These are phyloP conservation scores for Apodemia duryi DNA, from an alignment of 2,888 invertebrate species.

Conservation along the genomic window DNA sequence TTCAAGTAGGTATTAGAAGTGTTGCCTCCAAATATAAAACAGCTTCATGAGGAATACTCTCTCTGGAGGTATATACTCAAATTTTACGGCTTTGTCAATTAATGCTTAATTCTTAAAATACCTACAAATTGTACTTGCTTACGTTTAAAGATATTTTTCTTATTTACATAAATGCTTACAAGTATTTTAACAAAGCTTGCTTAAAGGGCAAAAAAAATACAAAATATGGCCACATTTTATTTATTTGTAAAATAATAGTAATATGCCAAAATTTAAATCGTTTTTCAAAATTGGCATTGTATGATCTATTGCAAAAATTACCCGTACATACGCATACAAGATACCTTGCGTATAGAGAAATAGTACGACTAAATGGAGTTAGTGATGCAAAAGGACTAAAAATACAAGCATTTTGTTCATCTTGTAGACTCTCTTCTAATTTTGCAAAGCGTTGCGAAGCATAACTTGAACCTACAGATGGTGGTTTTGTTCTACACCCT, in stretches of 20 bases:
- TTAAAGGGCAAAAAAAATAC: not conserved
- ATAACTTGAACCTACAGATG: slow-evolving; percentile 27
- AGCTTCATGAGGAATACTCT: no score
- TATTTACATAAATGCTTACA: no score
- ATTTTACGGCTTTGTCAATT: no score
- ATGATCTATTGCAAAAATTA: slow-evolving; percentile 42
- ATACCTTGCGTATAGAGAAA: slow-evolving; percentile 49
- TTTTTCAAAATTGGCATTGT: not conserved
- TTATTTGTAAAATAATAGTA: slow-evolving; percentile 27
- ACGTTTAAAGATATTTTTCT: no score
- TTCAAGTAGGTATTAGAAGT: no score
- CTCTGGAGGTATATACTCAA: no score
- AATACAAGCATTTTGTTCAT: slow-evolving; percentile 41
- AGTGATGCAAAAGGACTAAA: slow-evolving; percentile 46
- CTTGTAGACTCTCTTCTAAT: slow-evolving; percentile 29
- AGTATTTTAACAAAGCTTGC: no score
- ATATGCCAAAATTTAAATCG: slow-evolving; percentile 9
- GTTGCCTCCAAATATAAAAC: no score
- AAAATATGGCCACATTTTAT: slow-evolving; percentile 24
- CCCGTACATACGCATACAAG: slow-evolving; percentile 51
- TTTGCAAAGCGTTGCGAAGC: slow-evolving; percentile 31
- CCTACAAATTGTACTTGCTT: no score
- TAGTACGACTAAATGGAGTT: slow-evolving; percentile 45
- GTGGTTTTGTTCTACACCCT: slow-evolving; percentile 34
- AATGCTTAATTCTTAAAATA: no score